Percentiles rank a stretch among this genome's conserved stretches.
Evolutionary conservation across 2,113 vertebrate genomes (phyloP).

Genomic region (Corythoichthys haematopterus): DNA sequence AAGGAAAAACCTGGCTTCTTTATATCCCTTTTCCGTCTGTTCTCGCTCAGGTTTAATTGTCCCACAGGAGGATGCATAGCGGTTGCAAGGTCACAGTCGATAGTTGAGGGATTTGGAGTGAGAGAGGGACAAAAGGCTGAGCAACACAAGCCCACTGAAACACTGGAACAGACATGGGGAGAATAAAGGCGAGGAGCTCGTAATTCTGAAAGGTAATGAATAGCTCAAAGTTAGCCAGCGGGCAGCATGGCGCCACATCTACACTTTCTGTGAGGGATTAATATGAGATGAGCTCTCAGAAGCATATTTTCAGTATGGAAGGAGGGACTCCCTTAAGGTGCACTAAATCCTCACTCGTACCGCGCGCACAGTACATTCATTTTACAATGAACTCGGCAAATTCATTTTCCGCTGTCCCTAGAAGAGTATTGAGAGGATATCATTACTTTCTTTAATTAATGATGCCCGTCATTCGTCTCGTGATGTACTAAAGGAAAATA

Average conservation of each 20-base stretch:
- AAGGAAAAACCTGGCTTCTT: constrained; percentile 46
- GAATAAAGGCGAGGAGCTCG: constrained; percentile 22
- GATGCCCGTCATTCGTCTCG: constrained; percentile 24
- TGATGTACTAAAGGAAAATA: constrained; percentile 19
- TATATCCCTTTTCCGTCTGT: constrained; percentile 40
- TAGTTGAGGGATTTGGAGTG: constrained; percentile 12
- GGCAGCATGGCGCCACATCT: constrained; percentile 31
- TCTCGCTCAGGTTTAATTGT: constrained; percentile 63
- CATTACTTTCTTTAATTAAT: constrained; percentile 52
- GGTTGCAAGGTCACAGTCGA: constrained; percentile 50
- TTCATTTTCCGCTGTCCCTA: constrained; percentile 44
- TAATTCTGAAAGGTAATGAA: constrained; percentile 28
- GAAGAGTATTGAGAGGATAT: constrained; percentile 38
- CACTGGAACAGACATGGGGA: constrained; percentile 31
- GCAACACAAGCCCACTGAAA: constrained; percentile 45
- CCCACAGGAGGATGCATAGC: constrained; percentile 61
- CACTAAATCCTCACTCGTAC: constrained; percentile 50
- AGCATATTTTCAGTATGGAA: constrained; percentile 46
- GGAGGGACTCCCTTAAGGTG: constrained; percentile 54
- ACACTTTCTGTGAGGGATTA: constrained; percentile 56
- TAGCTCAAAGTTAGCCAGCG: constrained; percentile 41
- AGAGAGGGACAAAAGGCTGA: constrained; percentile 22
- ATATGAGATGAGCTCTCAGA: constrained; percentile 56
- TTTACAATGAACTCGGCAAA: constrained; percentile 54
- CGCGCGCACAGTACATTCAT: constrained; percentile 40